Evolutionary conservation across 2,888 invertebrate genomes (phyloP), one percentile per base, ranked within the genome.

Genomic region (Sminthurides aquaticus): DNA sequence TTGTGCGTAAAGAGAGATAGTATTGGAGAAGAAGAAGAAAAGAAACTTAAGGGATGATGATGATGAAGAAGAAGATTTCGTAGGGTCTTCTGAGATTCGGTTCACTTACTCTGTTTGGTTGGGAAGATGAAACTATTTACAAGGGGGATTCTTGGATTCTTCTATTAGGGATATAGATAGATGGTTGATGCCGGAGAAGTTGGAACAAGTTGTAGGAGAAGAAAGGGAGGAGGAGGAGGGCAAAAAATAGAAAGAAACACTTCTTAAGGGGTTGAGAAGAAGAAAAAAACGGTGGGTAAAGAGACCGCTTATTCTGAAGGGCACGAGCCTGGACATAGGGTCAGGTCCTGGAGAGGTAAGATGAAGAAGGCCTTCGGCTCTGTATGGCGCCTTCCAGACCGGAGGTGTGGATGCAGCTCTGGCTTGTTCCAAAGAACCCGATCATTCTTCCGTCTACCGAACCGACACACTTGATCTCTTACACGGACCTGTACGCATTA

Each of bases 311-410:
- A 67, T 67, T 70, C 67, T 68, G 71, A 72, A 72, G 72, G 71
- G 72, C 72, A 72, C 72, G 72, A 72, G 72, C 72, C 71, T 70
- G 65, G 60, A 49, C 68, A 68, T 34, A 69, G 70, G 72, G 70
- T 70, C 69, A 68, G 67, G 69, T 67, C 68, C 64, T 65, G 65
- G 64, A 52, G 64, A 64, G 63, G 64, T 61, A 60, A 57, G 61
- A 62, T 64, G 60, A 57, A 66, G 59, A 48, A 60, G 64, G 71
- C 72, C 69, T 63, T 58, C 52, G 71, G 72, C 69, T 62, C 57
- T 67, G 62, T 62, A 64, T 61, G 72, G 72, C 72, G 72, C 72
- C 72, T 70, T 69, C 69, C 68, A 72, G 72, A 72, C 72, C 69
- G 68, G 70, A 68, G 69, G 69, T 69, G 72, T 72, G 69, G 67